Base-by-base conservation (phyloP, 2,113 vertebrate species). In the Cynoglossus semilaevis region DNA sequence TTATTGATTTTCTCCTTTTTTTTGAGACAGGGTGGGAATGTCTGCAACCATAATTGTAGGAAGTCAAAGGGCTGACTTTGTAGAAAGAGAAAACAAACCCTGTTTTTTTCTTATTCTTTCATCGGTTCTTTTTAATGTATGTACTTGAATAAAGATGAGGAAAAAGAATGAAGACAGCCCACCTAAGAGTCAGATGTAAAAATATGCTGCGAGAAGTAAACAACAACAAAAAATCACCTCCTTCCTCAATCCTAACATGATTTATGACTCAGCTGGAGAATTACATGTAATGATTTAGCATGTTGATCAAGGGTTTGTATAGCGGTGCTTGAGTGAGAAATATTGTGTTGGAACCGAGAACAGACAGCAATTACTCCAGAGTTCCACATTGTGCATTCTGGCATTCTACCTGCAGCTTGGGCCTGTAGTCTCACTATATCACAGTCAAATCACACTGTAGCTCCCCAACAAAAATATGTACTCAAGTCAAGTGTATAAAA, bases 231-330 rank as follows among this genome's bases (percentile, higher is more conserved):
- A 57, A 38, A 57, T 58, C 10, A 57, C 51, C 58, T 52, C 37
- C 53, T 18, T 12, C 64, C 65, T 35, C 62, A 19, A 36, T 37
- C 72, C 49, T 13, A 51, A 69, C 66, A 63, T 87, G 82, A 89
- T 88, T 84, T 77, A 87, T 77, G 63, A 82, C 60, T 82, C 72
- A 60, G 48, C 46, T 63, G 48, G 59, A 75, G 71, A 77, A 82
- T 81, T 77, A 71, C 74, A 70, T 77, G 74, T 72, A 86, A 89
- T 83, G 84, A 87, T 82, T 81, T 64, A 79, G 68, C 75, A 53
- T 84, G 79, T 79, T 88, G 78, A 86, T 88, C 78, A 83, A 81
- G 68, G 67, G 67, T 72, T 82, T 60, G 72, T 58, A 70, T 69
- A 51, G 57, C 58, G 16, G 46, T 11, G 43, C 37, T 15, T 63